A percentile compares a stretch with the other conserved stretches of the same genome.
phyloP scores from a whole-genome alignment of 2,797 vertebrate species.

The Astyanax mexicanus region DNA sequence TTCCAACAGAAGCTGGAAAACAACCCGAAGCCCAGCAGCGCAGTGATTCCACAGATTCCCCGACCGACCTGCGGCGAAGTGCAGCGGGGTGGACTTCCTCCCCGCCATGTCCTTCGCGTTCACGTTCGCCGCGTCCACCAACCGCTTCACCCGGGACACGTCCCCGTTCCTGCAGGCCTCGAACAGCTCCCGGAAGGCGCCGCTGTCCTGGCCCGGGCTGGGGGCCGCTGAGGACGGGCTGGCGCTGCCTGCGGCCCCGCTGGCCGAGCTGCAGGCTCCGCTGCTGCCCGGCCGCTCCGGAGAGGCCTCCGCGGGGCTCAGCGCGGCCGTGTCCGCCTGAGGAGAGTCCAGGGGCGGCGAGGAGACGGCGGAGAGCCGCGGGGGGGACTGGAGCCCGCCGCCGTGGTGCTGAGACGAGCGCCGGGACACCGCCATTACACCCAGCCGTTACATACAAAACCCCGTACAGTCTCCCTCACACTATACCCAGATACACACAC shows the following conservation, averaged over 20 bases:
- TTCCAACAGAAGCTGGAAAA: too few relatives aligned
- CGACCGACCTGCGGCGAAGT: slow-evolving; percentile 90
- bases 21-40: too few relatives aligned
- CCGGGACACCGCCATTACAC: slow-evolving; percentile 86
- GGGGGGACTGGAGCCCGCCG: slow-evolving; percentile 77
- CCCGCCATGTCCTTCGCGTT: slow-evolving; percentile 99
- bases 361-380: slow-evolving; percentile 78
- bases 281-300: slow-evolving; percentile 80
- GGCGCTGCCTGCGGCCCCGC: slow-evolving; percentile 76
- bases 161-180: slow-evolving; percentile 98
- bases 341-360: slow-evolving; percentile 76
- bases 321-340: slow-evolving; percentile 57
- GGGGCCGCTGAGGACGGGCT: slow-evolving; percentile 74
- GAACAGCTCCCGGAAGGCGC: slow-evolving; percentile 91
- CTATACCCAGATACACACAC: not conserved
- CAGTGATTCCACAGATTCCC: too few relatives aligned
- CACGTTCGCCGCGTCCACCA: slow-evolving; percentile 93
- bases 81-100: slow-evolving; percentile 94
- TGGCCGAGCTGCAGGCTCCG: slow-evolving; percentile 80
- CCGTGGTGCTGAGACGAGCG: slow-evolving; percentile 86
- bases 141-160: slow-evolving; percentile 92
- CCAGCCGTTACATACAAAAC: not conserved
- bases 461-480: not conserved
- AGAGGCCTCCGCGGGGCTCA: slow-evolving; percentile 72
- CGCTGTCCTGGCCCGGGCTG: slow-evolving; percentile 81